Evolutionary conservation across 2,888 invertebrate genomes (phyloP), one percentile per base, ranked within the genome.

Genomic region (Mythimna vitellina): DNA sequence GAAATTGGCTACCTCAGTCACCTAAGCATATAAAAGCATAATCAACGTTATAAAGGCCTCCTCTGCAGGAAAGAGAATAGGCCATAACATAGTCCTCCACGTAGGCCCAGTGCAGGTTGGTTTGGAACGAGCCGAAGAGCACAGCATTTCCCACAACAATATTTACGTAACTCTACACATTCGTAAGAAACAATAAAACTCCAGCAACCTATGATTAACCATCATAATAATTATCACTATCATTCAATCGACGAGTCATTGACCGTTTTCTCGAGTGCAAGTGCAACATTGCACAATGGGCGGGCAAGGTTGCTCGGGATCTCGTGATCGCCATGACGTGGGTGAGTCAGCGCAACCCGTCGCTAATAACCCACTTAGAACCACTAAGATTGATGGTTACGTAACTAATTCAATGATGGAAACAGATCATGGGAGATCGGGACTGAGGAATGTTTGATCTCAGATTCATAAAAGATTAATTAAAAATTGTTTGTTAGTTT

Each of bases 291-390:
- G 53, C 85, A 71, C 70, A 83, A 85, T 70, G 56, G n/a, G 4
- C 64, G 51, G 32, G 25, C 60, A 62, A 69, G 49, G 38, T 29
- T 65, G 69, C 35, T 65, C 62, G 60, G 42, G 49, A 70, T 46
- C 60, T 83, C 83, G 71, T 85, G 80, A 80, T 73, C 53, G 54
- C 83, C 87, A 86, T 89, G 86, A 87, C 87, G 86, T 84, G 77
- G 80, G 87, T 91, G 91, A 91, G 82, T 90, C 90, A 87, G 90
- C 89, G 73, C 75, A 87, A 86, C 84, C 78, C 67, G 69, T 46
- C 73, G 83, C 84, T 86, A 90, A 82, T 83, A 81, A 79, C 76
- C 78, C 81, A 86, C 73, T 82, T 81, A 83, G 60, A 77, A 3
- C 67, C 61, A 62, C 80, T 49, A 61, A 73, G 73, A 76, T 78